Conservation (phyloP, 2,888 invertebrate species). For the Leucophenga maculata region DNA sequence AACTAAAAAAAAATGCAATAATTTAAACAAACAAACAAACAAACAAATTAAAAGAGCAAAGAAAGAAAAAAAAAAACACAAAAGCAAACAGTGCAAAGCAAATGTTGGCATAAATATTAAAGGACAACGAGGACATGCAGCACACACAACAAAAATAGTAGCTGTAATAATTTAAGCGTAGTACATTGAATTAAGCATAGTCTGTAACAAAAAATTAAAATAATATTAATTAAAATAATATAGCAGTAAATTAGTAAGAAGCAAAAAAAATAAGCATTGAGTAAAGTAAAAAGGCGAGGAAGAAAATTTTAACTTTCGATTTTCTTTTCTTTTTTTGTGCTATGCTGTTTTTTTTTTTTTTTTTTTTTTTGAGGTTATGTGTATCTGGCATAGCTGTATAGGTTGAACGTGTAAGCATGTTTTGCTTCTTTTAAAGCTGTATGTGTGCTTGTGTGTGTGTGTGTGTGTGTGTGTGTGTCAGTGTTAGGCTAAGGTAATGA, state of each 20-base stretch:
- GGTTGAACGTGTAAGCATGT: too few relatives aligned
- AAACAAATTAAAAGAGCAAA: too few relatives aligned
- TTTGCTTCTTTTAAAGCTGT: slow-evolving; percentile 28
- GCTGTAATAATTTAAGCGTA: background rate
- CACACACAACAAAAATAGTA: background rate
- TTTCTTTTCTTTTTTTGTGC: slow-evolving; percentile 44
- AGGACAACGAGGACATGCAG: background rate
- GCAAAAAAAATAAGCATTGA: background rate
- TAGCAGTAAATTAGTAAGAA: background rate
- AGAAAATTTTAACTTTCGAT: slow-evolving; percentile 48
- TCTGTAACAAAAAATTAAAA: too few relatives aligned
- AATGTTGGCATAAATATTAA: background rate
- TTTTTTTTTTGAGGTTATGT: slow-evolving; percentile 5
- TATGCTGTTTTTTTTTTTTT: too few relatives aligned
- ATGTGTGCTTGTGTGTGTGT: background rate
- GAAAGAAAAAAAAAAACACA: background rate
- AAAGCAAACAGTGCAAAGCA: background rate
- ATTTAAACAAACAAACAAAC: too few relatives aligned
- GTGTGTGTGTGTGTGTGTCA: slow-evolving; percentile 4
- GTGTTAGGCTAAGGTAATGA: slow-evolving; percentile 28
- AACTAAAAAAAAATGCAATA: background rate
- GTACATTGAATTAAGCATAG: background rate
- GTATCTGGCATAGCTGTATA: background rate
- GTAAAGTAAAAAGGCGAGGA: background rate
- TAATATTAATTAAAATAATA: background rate